Evolutionary conservation across 30 jellyfish, hydroid and myxozoan species (phyloP), one percentile per base, ranked within the genome.

Genomic region (Hydractinia echinata): DNA sequence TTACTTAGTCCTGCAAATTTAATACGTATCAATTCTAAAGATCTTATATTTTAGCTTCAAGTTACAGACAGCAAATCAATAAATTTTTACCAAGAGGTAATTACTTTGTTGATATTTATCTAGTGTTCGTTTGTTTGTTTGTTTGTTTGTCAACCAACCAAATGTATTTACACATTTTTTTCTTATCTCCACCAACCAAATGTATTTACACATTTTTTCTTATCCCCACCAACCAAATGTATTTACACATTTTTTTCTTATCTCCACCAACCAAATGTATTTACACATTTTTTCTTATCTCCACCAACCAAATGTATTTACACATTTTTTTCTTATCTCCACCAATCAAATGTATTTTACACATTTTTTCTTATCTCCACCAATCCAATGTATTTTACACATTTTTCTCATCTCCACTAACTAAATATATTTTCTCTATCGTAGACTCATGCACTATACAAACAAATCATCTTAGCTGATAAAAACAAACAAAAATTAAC

Each of bases 381-480:
- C 44, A 30, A 30, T 2, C 44, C 1, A 30, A 30, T 30, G 44
- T 30, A 30, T 30, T 30, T 30, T 15, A 13, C 16, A 13, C n/a
- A 60, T 13, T 15, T 30, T 30, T 30, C 1, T 30, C 2, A 2
- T 30, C 44, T 30, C 44, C 44, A 60, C 70, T 60, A 60, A 16
- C 44, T 30, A 30, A 30, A 30, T 2, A 0, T 0, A 0, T 30
- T 30, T 2, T 30, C 2, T 53, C 61, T 51, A 15, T 61, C 58
- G 5, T 70, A 88, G 96, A 81, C 95, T 68, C 97, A 91, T 64
- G 90, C 97, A 50, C 73, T 89, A 54, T 89, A 89, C 85, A 89
- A 89, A 66, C 97, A 89, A 66, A 76, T 89, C 50, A 92, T 89
- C 16, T 73, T 89, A 67, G 97, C 97, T 13, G 97, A 89, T 55